Conservation (phyloP, 2,888 invertebrate genomes). For the Trissoscelio sp. region DNA sequence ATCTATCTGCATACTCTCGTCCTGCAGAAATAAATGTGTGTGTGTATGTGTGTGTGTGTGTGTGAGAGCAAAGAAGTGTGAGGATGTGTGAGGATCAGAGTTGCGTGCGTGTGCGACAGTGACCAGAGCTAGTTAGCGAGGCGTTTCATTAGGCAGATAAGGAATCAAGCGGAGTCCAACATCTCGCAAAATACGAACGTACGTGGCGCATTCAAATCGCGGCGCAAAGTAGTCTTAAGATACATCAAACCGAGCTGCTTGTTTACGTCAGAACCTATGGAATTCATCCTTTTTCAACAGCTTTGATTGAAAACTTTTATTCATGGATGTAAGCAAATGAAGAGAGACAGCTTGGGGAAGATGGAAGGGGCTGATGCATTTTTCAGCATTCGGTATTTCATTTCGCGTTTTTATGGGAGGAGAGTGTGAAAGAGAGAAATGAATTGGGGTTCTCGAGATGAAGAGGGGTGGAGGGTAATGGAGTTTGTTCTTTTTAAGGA, state of each 20-base stretch:
- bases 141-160: constrained; percentile 82
- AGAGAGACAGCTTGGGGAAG: constrained; percentile 22
- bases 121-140: constrained; percentile 78
- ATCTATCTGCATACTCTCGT: constrained; percentile 76
- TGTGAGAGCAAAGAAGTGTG: too few relatives aligned
- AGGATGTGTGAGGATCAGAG: constrained; percentile 53
- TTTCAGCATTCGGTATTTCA: too few relatives aligned
- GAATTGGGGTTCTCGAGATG: too few relatives aligned
- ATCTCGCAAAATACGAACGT: constrained; percentile 70
- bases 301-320: constrained; percentile 58
- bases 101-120: constrained; percentile 58
- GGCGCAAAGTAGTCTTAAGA: constrained; percentile 56
- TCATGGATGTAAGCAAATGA: constrained; percentile 24
- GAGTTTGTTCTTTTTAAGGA: too few relatives aligned
- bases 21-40: neutral
- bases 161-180: constrained; percentile 77
- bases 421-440: too few relatives aligned
- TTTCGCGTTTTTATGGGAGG: too few relatives aligned
- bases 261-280: constrained; percentile 51
- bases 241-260: constrained; percentile 51
- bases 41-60: constrained; percentile 40
- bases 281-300: constrained; percentile 36
- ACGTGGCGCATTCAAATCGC: constrained; percentile 45
- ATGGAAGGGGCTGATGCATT: too few relatives aligned
- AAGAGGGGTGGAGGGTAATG: too few relatives aligned